Evolutionary conservation across 2,797 vertebrate genomes (phyloP).

Genomic region (Hypotaenidia philippensis): DNA sequence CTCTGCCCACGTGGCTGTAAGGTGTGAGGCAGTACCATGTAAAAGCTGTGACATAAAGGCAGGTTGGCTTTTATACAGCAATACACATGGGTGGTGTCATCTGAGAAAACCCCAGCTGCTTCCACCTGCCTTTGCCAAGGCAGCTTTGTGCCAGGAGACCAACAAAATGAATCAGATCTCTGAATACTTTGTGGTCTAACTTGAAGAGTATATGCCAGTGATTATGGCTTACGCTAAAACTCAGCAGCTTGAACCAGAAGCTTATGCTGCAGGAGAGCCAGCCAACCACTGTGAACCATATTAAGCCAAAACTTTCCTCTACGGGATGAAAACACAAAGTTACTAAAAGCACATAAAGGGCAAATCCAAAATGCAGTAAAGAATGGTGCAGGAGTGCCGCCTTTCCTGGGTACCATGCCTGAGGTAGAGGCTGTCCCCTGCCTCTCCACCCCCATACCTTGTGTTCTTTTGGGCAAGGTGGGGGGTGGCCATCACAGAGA

Average conservation of each 20-base stretch:
- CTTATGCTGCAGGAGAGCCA: neutral
- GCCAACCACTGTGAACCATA: neutral
- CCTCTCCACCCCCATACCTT: rapidly evolving
- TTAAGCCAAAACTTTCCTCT: neutral
- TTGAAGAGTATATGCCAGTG: neutral
- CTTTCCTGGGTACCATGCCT: neutral
- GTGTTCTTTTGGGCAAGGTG: neutral
- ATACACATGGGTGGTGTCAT: neutral
- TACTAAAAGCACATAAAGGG: neutral
- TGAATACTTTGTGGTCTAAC: neutral
- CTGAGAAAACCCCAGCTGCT: neutral
- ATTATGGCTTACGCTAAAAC: neutral
- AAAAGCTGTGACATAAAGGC: neutral
- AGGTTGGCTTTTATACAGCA: neutral
- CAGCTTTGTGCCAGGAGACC: neutral
- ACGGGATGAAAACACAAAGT: neutral
- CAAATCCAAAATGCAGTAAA: neutral
- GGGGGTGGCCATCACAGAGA: neutral
- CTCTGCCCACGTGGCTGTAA: rapidly evolving
- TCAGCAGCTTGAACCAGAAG: neutral
- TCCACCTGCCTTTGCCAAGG: neutral
- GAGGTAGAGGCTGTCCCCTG: neutral
- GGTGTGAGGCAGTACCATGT: neutral
- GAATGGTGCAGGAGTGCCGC: neutral
- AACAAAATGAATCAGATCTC: neutral